Percentiles rank a stretch among this genome's conserved stretches.
Conservation (phyloP, 2,888 invertebrate species). For the Drosophila diplacantha region DNA sequence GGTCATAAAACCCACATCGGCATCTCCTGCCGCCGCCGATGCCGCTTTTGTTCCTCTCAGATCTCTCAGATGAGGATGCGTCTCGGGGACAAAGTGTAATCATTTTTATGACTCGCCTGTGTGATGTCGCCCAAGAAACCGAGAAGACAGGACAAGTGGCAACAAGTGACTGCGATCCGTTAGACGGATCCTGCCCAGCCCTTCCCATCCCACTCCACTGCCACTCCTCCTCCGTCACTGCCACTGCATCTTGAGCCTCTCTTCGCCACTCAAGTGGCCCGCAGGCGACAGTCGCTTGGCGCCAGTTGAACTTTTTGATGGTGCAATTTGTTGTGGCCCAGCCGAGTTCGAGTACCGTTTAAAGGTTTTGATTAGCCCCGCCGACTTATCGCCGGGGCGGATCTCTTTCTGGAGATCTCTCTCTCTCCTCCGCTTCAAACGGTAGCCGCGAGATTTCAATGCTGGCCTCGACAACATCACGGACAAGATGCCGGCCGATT, state of each 20-base stretch:
- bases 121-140: constrained; percentile 55
- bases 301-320: constrained; percentile 51
- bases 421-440: constrained; percentile 15
- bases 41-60: constrained; percentile 49
- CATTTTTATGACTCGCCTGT: constrained; percentile 68
- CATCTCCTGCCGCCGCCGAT: constrained; percentile 9
- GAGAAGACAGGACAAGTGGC: constrained; percentile 38
- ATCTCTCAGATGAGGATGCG: constrained; percentile 16
- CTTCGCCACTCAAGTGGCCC: constrained; percentile 51
- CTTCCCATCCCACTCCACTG: constrained; percentile 3
- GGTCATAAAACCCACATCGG: constrained; percentile 57
- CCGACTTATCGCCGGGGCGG: constrained; percentile 53
- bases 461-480: constrained; percentile 9
- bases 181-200: constrained; percentile 21
- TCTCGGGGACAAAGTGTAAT: constrained; percentile 66
- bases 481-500: constrained; percentile 32
- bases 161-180: constrained; percentile 52
- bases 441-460: constrained; percentile 38
- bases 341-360: constrained; percentile 53
- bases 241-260: constrained; percentile 3
- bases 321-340: constrained; percentile 46
- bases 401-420: constrained; percentile 44
- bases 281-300: constrained; percentile 59
- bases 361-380: constrained; percentile 60
- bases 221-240: not conserved